Base-by-base conservation (phyloP, 2,797 vertebrate species). In the Morus bassanus region DNA sequence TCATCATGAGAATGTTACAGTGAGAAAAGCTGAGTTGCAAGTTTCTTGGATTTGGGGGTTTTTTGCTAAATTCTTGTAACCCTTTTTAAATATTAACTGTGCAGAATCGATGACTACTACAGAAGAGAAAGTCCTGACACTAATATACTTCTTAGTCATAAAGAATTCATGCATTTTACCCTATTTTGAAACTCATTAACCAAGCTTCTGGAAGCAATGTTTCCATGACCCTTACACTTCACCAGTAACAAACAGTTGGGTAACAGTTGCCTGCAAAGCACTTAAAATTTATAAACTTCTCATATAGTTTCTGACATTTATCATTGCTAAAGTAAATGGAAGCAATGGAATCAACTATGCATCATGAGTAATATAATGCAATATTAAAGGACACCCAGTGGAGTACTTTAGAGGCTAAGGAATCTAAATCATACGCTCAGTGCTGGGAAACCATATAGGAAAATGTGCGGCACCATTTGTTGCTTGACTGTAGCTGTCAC, bases 271-370 rank as follows among this genome's bases (percentile, higher is more conserved):
- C 91, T 96, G 81, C 79, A 82, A 94, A 95, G 89, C 91, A 84
- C 96, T 95, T 89, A 18, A 81, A 95, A 97, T 95, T 88, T 94
- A 96, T 96, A 90, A 96, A 95, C 95, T 96, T 89, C 94, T 95
- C 4, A 0, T 92, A 28, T 51, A 81, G 89, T 84, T 93, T 84
- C 89, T 93, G 91, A 91, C 93, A 91, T 97, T 96, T 92, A 93
- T 97, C 96, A 96, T 89, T 76, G 75, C 96, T 97, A 93, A 93
- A 97, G 96, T 95, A 97, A 97, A 96, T 95, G 96, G 93, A 91
- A 93, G 95, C 93, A 76, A 86, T 11, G 73, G 96, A 96, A 96
- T 96, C 15, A 76, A 96, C 96, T 90, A 76, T 94, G 95, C 96
- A 96, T 96, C 95, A 78, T 39, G 73, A 95, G 94, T 91, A 95